These are phyloP conservation scores for Stratiomys singularior DNA, from an alignment of 2,888 invertebrate species.

Conservation along the genomic window DNA sequence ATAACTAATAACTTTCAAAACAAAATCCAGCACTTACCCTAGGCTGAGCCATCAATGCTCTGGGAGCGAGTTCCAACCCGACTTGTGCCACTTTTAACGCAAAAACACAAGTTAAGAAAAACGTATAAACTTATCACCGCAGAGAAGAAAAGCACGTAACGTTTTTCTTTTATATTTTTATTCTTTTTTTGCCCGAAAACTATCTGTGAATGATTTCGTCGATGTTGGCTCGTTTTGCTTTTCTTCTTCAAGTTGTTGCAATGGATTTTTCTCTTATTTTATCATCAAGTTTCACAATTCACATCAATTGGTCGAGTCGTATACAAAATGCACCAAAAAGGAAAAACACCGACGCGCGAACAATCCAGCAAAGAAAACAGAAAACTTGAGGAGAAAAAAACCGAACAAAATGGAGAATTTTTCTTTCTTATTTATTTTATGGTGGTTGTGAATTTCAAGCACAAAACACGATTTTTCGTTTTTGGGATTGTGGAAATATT, in stretches of 20 bases:
- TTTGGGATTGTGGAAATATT: neutral
- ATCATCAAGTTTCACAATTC: too few species aligned
- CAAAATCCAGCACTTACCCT: slow-evolving; percentile 62
- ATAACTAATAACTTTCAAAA: too few species aligned
- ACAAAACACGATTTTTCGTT: neutral
- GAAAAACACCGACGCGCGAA: too few species aligned
- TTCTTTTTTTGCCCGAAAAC: too few species aligned
- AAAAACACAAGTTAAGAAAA: slow-evolving; percentile 40
- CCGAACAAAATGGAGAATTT: neutral
- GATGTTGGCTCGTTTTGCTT: too few species aligned
- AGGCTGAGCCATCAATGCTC: slow-evolving; percentile 68
- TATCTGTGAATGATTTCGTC: too few species aligned
- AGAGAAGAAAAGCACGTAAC: slow-evolving; percentile 7
- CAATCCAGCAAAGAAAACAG: too few species aligned
- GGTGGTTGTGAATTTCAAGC: neutral
- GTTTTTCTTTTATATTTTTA: too few species aligned
- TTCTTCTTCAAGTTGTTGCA: too few species aligned
- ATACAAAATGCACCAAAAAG: too few species aligned
- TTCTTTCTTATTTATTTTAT: neutral
- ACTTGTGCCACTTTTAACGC: slow-evolving; percentile 66
- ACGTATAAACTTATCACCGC: neutral
- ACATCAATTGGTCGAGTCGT: neutral
- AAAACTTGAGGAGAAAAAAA: neutral
- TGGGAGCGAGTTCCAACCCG: slow-evolving; percentile 67
- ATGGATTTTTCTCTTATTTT: too few species aligned